A percentile compares a stretch with the other conserved stretches of the same genome.
phyloP scores from a whole-genome alignment of 2,888 invertebrate species.

The Drosophila multiciliata region DNA sequence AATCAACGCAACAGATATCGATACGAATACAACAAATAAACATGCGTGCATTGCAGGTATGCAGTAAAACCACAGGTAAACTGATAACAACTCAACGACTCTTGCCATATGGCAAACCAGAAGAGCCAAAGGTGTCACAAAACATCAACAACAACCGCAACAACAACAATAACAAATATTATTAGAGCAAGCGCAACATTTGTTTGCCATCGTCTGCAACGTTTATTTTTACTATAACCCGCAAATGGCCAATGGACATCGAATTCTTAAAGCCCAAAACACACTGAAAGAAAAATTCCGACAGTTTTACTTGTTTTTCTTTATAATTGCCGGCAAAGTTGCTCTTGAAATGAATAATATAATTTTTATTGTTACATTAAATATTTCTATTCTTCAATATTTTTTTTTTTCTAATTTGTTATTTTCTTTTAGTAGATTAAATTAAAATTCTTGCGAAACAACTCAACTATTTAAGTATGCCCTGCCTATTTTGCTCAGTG shows the following conservation, averaged over 20 bases:
- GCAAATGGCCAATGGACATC: conserved; percentile 60
- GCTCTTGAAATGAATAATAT: too few species aligned
- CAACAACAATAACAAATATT: conserved; percentile 33
- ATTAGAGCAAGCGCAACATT: conserved; percentile 26
- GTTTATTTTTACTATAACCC: conserved; percentile 54
- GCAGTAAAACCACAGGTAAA: conserved; percentile 29
- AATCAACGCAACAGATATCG: conserved; percentile 51
- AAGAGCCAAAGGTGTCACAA: conserved; percentile 20
- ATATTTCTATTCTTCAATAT: not conserved
- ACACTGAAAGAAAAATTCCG: not conserved
- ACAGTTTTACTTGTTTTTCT: not conserved
- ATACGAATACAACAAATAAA: conserved; percentile 38
- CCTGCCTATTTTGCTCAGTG: not conserved
- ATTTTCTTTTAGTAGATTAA: too few species aligned
- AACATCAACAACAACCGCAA: conserved; percentile 12
- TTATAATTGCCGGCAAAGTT: not conserved
- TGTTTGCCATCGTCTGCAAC: conserved; percentile 32
- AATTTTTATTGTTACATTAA: not conserved
- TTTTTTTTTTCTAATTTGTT: too few species aligned
- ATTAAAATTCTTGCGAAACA: not conserved
- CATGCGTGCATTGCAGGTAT: conserved; percentile 23
- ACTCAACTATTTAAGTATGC: not conserved
- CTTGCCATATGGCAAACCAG: conserved; percentile 34
- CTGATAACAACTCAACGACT: conserved; percentile 36
- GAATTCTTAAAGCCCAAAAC: conserved; percentile 21